These are phyloP conservation scores for Ectemnius lituratus DNA, from an alignment of 2,888 invertebrate species.

Conservation along the genomic window DNA sequence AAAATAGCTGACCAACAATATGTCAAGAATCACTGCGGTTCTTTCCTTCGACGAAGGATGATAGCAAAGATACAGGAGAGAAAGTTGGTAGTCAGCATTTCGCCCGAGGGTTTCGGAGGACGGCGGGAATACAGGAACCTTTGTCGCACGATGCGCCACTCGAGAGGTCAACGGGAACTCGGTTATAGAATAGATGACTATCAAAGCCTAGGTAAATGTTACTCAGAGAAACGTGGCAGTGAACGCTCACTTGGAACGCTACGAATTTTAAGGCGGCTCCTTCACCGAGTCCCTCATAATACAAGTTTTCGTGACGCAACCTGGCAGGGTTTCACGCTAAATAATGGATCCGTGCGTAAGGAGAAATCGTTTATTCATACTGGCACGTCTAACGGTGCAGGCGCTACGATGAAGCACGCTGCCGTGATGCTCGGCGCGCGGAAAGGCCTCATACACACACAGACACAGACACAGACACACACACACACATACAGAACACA, in stretches of 20 bases:
- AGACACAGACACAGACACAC: no score
- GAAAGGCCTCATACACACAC: neutral
- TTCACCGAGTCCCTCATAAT: neutral
- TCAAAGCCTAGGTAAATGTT: neutral
- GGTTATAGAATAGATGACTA: constrained; percentile 1
- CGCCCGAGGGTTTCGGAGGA: no score
- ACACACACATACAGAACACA: no score
- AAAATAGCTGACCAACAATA: no score
- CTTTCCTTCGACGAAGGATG: no score
- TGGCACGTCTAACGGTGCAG: constrained; percentile 26
- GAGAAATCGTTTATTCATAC: constrained; percentile 30
- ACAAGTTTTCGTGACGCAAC: constrained; percentile 31
- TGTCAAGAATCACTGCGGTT: no score
- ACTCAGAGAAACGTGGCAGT: neutral
- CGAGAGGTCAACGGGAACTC: neutral
- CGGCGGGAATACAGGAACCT: no score
- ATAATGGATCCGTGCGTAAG: constrained; percentile 18
- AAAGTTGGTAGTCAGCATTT: no score
- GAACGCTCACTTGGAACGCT: neutral
- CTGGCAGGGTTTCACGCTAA: constrained; percentile 20
- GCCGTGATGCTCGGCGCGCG: constrained; percentile 21
- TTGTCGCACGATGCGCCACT: no score
- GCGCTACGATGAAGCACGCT: constrained; percentile 11
- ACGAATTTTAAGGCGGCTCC: neutral
- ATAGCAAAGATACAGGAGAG: no score